These are phyloP conservation scores for Lutraria lutraria DNA, from an alignment of 2,888 invertebrate species.

Conservation along the genomic window DNA sequence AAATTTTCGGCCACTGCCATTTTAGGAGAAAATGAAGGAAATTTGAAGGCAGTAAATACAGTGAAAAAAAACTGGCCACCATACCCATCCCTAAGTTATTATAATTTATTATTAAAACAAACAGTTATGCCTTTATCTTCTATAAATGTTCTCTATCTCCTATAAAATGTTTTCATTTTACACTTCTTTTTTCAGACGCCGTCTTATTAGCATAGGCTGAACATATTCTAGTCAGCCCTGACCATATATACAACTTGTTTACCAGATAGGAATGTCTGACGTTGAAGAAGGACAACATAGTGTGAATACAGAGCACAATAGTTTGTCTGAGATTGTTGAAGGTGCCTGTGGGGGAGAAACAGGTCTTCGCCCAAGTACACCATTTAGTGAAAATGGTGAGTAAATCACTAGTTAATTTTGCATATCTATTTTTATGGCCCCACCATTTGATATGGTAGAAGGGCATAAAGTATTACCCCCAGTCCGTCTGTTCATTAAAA, in stretches of 20 bases:
- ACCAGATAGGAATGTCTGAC: slow-evolving; percentile 69
- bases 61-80: no score
- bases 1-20: no score
- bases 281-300: slow-evolving; percentile 62
- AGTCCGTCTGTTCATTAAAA: no score
- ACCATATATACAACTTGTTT: slow-evolving; percentile 4
- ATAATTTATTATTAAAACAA: no score
- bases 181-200: not conserved
- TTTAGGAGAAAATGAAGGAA: no score
- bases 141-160: no score
- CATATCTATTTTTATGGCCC: not conserved
- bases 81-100: no score
- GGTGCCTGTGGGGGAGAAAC: slow-evolving; percentile 74
- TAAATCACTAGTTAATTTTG: not conserved
- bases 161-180: not conserved
- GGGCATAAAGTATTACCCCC: no score
- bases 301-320: slow-evolving; percentile 58
- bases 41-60: no score
- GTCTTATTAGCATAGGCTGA: not conserved
- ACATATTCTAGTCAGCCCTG: not conserved
- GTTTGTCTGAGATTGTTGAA: slow-evolving; percentile 66
- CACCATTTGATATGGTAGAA: no score
- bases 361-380: slow-evolving; percentile 67
- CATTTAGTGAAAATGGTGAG: slow-evolving; percentile 75
- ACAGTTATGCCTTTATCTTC: no score